Conservation (phyloP, 2,113 vertebrate species). For the Lagopus muta region DNA sequence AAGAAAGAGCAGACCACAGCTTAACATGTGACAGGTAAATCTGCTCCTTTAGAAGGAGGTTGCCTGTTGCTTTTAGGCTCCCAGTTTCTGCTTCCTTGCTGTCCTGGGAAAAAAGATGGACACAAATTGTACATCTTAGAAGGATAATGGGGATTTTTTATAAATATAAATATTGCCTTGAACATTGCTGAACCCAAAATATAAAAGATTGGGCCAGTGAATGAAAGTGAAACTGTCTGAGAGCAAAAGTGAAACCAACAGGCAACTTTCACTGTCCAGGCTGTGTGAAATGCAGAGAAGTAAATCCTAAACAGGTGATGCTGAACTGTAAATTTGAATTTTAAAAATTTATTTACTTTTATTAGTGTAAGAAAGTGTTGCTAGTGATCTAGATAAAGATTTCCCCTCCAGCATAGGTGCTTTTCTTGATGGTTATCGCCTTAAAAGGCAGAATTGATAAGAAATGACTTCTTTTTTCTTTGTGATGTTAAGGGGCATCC, state of each 20-base stretch:
- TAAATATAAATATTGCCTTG: not conserved
- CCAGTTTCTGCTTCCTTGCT: not conserved
- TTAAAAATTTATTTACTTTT: conserved; percentile 2
- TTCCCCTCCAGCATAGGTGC: not conserved
- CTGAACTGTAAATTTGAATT: conserved; percentile 1
- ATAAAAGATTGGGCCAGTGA: not conserved
- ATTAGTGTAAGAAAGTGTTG: not conserved
- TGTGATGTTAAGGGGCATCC: not conserved
- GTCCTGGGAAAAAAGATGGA: not conserved
- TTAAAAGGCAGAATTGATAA: not conserved
- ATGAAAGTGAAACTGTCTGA: conserved; percentile 59
- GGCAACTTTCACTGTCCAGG: not conserved
- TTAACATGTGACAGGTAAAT: not conserved
- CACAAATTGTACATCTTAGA: not conserved
- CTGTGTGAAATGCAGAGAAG: conserved; percentile 26
- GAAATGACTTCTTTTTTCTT: not conserved
- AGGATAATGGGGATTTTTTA: not conserved
- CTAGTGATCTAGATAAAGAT: not conserved
- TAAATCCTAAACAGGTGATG: conserved; percentile 21
- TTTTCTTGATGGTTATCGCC: not conserved
- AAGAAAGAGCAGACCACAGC: not conserved
- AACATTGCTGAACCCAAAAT: not conserved
- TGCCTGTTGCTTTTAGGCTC: not conserved
- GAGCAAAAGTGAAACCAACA: conserved; percentile 69
- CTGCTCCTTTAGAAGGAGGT: conserved; percentile 1